Evolutionary conservation across 2,888 invertebrate species (phyloP), one percentile per base, ranked within the genome.

Genomic region (Eilema sororculum): DNA sequence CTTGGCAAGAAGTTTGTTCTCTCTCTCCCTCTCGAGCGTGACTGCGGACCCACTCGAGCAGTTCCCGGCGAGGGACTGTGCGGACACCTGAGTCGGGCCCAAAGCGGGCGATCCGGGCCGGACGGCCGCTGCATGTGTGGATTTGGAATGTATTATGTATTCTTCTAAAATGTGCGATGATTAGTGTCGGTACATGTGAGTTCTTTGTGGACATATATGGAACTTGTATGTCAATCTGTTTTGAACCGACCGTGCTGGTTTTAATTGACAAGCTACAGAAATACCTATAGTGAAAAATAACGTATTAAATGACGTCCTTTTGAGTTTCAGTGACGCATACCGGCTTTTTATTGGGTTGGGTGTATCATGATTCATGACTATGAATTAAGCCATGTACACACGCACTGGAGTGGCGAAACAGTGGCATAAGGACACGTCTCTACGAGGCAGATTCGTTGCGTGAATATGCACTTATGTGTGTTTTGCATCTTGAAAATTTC

Each of bases 101-200:
- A 87, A 78, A 67, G 84, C 83, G 64, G 93, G 93, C 67, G 95
- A 93, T 67, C 93, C 94, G 65, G 95, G 91, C 30, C 93, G 88
- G 71, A 88, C 89, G 80, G 82, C 77, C 76, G 94, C 95, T 94
- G 89, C 76, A 71, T 69, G 78, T 71, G 76, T 74, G 71, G 33
- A 61, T 72, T 74, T 77, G 62, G 63, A 77, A 72, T 76, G 77
- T 73, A 75, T 59, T 10, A 22, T 52, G 30, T 37, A 52, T 59
- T 20, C 25, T 59, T 59, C 25, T 41, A 13, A 33, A 33, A 61
- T 37, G 22, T 57, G 57, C n/a, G 9, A 65, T 30, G 52, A 16
- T 37, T 62, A 41, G 16, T 56, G 65, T 41, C 2, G 33, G n/a
- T 63, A 41, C 5, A 46, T 61, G 52, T 67, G 33, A 25, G 30